These are phyloP conservation scores for Buathra laborator DNA, from an alignment of 2,888 invertebrate species.

Conservation along the genomic window DNA sequence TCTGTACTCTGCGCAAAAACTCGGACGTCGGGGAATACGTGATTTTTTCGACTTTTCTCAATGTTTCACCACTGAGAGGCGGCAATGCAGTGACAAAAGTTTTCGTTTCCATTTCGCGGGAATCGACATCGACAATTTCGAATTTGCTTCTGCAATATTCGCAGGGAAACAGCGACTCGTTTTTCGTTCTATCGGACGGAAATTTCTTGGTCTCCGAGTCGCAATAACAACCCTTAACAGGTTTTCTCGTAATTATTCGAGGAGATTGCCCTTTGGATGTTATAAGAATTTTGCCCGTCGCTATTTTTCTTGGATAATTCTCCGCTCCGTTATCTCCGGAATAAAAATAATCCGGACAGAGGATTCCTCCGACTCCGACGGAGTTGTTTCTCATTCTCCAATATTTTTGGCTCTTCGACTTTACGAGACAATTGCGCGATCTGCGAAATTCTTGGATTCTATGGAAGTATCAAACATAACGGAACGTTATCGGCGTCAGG, in stretches of 20 bases:
- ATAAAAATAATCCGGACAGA: conserved; percentile 68
- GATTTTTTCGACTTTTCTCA: conserved; percentile 75
- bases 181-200: conserved; percentile 62
- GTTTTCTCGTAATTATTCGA: conserved; percentile 68
- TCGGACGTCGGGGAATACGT: conserved; percentile 79
- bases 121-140: conserved; percentile 53
- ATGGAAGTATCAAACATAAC: neutral
- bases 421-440: neutral
- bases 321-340: conserved; percentile 12
- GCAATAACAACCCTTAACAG: conserved; percentile 80
- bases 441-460: conserved; percentile 10
- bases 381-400: conserved; percentile 75
- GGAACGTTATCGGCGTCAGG: neutral
- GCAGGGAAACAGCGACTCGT: conserved; percentile 64
- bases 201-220: conserved; percentile 65
- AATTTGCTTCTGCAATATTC: conserved; percentile 67
- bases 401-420: conserved; percentile 39
- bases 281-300: conserved; percentile 71
- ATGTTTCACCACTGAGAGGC: conserved; percentile 74
- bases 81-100: conserved; percentile 50
- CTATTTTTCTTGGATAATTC: conserved; percentile 58
- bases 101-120: conserved; percentile 1
- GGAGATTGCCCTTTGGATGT: conserved; percentile 73
- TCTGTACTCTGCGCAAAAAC: conserved; percentile 77
- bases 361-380: conserved; percentile 62